These are phyloP conservation scores for Ellobius talpinus DNA, from an alignment of 2,113 vertebrate genomes.

Conservation along the genomic window DNA sequence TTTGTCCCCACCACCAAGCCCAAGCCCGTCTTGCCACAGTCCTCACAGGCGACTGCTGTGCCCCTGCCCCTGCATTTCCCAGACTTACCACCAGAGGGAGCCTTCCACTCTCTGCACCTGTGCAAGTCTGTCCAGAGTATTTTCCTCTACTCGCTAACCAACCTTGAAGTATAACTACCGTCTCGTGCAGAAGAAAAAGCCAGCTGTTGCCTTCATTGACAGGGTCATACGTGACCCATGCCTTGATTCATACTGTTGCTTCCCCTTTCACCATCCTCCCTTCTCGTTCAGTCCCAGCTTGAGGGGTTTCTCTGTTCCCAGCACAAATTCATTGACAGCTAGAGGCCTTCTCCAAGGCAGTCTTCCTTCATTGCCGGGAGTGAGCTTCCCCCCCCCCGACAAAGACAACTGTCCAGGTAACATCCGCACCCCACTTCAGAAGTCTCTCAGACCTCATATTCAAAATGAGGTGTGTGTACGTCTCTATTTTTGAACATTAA, in stretches of 20 bases:
- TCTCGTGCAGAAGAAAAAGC: background rate
- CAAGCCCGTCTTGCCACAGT: background rate
- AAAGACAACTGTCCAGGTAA: background rate
- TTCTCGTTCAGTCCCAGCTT: background rate
- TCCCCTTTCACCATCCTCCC: background rate
- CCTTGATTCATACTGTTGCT: background rate
- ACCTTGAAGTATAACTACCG: background rate
- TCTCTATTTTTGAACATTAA: background rate
- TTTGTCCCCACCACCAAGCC: background rate
- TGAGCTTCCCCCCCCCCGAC: no score
- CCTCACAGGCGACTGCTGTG: background rate
- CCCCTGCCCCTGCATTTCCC: background rate
- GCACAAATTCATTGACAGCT: background rate
- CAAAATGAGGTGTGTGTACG: rapidly evolving
- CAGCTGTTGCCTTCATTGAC: background rate
- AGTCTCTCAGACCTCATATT: background rate
- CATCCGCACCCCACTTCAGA: background rate
- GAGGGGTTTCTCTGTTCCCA: background rate
- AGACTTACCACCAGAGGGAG: background rate
- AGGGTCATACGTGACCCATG: no score
- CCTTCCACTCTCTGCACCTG: background rate
- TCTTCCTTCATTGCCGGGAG: background rate
- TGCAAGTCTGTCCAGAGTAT: background rate
- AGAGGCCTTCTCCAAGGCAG: no score
- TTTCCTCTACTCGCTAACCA: background rate